Evolutionary conservation across 2,797 vertebrate genomes (phyloP).

Genomic region (Pampus argenteus): DNA sequence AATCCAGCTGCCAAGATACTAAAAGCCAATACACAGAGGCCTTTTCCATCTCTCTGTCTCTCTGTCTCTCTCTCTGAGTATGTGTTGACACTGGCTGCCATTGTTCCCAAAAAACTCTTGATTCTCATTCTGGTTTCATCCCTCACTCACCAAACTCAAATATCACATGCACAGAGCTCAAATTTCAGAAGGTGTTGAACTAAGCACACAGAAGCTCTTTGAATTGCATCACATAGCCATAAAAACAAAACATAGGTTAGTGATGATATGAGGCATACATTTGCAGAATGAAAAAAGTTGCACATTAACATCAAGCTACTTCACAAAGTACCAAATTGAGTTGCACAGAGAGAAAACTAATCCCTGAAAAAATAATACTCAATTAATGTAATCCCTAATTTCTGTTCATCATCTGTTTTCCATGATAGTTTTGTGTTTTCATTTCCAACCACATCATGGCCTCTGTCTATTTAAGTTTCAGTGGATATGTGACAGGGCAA

Average conservation of each 20-base stretch:
- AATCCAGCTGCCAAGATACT: constrained; percentile 8
- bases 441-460: neutral
- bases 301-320: neutral
- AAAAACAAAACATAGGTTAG: constrained; percentile 46
- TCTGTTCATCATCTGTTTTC: neutral
- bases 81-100: constrained; percentile 35
- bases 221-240: constrained; percentile 23
- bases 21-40: neutral
- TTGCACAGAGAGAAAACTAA: neutral
- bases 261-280: constrained; percentile 3
- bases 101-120: constrained; percentile 34
- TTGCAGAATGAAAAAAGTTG: neutral
- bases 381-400: neutral
- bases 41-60: too few species aligned
- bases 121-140: constrained; percentile 36
- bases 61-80: neutral
- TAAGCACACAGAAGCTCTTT: neutral
- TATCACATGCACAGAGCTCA: constrained; percentile 34
- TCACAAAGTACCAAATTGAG: neutral
- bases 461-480: constrained; percentile 8
- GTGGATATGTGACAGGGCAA: neutral
- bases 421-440: neutral
- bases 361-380: neutral
- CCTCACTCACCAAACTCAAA: constrained; percentile 56
- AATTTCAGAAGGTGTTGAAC: constrained; percentile 27